phyloP scores from a whole-genome alignment of 2,113 vertebrate species.

The Anhinga rufa region DNA sequence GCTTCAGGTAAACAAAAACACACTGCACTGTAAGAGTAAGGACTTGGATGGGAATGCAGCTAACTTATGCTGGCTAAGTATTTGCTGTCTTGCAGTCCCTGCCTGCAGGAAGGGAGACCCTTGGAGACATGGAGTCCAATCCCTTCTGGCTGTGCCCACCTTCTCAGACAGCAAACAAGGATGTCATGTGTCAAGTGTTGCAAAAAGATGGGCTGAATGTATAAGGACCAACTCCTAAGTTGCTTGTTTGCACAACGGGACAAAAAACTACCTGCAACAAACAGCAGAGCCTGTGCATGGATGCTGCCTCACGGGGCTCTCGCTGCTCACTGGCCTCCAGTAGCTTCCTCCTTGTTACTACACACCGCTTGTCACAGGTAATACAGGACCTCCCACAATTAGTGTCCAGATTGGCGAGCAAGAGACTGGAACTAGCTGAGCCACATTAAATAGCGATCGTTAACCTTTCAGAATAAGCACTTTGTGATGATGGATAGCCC shows the following conservation, averaged over 20 bases:
- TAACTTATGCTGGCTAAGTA: background rate
- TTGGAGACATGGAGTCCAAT: fast-evolving
- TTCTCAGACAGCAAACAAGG: background rate
- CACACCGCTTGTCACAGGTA: background rate
- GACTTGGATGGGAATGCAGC: background rate
- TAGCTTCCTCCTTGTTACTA: background rate
- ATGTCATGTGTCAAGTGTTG: background rate
- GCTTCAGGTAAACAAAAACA: background rate
- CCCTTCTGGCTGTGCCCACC: background rate
- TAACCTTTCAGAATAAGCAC: background rate
- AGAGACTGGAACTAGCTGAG: background rate
- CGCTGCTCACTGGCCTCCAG: background rate
- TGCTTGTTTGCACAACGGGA: background rate
- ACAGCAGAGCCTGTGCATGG: background rate
- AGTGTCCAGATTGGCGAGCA: background rate
- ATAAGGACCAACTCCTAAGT: background rate
- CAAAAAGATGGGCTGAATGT: background rate
- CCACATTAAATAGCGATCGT: background rate
- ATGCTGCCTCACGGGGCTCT: background rate
- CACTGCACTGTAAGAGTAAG: background rate
- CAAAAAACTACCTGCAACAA: background rate
- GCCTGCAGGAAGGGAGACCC: background rate
- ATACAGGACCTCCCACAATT: background rate
- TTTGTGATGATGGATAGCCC: background rate
- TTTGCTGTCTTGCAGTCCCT: background rate